Base-by-base conservation (phyloP, 2,888 invertebrate genomes). In the Spatulosminthurus flaviceps region DNA sequence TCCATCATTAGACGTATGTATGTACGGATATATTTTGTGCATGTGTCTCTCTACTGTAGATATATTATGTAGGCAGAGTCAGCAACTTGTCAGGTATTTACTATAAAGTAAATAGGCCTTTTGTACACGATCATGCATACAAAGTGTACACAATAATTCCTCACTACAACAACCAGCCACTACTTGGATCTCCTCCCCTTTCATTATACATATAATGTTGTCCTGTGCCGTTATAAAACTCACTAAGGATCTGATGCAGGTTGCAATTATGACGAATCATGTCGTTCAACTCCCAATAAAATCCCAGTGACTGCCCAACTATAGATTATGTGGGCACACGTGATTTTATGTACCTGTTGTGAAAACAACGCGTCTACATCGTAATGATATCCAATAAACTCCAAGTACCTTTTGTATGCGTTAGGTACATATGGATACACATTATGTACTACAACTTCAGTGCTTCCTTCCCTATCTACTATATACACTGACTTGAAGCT, bases 281-380 rank as follows among this genome's bases (percentile, higher is more conserved):
- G 67, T 67, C 67, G 67, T 67, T 67, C 67, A 67, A 67, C 67
- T 67, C 29, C 67, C 67, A 67, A 67, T 28, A 67, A 67, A 67
- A 67, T 28, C 67, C 67, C 13, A n/a, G 19, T 51, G 51, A 67
- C 26, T 67, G 29, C 29, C 28, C 13, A 67, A 16, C n/a, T 67
- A 67, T 26, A 67, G n/a, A 19, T 28, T 24, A 67, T 67, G n/a
- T n/a, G 19, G 13, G 29, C 67, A 28, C 28, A 67, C 28, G 29
- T 67, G 28, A 67, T 67, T 67, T 28, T 26, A 67, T 67, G 67
- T 67, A 67, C 67, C 67, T 67, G 67, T 67, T 67, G 28, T 67
- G 28, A 24, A 67, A 67, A 67, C 67, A 67, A 19, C 64, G 22
- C 34, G 34, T 70, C 34, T 42, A 34, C 34, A 34, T 34, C 5